Conservation (phyloP, 1,140 invertebrate species). For the Diorhabda carinulata region DNA sequence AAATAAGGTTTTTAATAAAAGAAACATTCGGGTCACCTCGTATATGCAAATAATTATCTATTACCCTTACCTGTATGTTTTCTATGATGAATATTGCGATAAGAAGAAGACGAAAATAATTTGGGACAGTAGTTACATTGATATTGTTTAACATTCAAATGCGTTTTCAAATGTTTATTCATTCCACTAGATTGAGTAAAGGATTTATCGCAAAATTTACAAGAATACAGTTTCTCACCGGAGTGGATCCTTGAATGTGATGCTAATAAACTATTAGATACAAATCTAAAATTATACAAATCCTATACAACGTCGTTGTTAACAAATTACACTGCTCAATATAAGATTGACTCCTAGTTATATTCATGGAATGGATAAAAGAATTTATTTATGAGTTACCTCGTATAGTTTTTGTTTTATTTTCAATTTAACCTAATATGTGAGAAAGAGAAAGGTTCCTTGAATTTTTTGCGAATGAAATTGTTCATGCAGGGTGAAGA, state of each 20-base stretch:
- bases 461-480: too few relatives aligned
- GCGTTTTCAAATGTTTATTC: slow-evolving; percentile 5
- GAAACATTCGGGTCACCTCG: not conserved
- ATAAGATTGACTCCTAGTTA: too few relatives aligned
- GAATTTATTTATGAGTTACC: too few relatives aligned
- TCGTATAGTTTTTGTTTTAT: too few relatives aligned
- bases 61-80: slow-evolving; percentile 43
- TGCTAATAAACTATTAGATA: slow-evolving; percentile 14
- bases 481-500: too few relatives aligned
- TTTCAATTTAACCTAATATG: too few relatives aligned
- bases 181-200: not conserved
- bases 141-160: slow-evolving; percentile 56
- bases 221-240: slow-evolving; percentile 8
- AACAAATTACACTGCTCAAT: too few relatives aligned
- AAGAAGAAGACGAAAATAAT: slow-evolving; percentile 34
- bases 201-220: not conserved
- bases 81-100: slow-evolving; percentile 49
- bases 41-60: not conserved
- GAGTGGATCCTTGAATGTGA: slow-evolving; percentile 10
- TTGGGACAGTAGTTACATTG: slow-evolving; percentile 55
- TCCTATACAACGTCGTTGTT: too few relatives aligned
- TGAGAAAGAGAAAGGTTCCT: too few relatives aligned
- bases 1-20: too few relatives aligned
- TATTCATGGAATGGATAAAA: too few relatives aligned
- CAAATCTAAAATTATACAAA: slow-evolving; percentile 28